Percentiles rank a stretch among this genome's conserved stretches.
These are phyloP conservation scores for Caenorhabditis afra DNA, from an alignment of 2,888 invertebrate genomes.

Conservation along the genomic window DNA sequence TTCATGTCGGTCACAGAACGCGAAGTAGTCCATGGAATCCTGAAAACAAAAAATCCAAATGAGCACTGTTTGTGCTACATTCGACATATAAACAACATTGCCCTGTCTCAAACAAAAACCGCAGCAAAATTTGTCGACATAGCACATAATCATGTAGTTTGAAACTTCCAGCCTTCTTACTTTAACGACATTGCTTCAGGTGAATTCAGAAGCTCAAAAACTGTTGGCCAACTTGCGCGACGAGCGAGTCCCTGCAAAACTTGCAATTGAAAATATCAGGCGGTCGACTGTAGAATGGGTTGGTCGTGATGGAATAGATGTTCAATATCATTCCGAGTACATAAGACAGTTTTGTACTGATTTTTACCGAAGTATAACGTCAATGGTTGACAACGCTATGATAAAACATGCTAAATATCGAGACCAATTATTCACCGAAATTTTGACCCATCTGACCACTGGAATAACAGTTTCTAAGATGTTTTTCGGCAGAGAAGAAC, in stretches of 20 bases:
- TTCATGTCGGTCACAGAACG: conserved; percentile 99
- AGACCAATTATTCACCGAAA: conserved; percentile 68
- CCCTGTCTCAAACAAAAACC: conserved; percentile 93
- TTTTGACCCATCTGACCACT: conserved; percentile 63
- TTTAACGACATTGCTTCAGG: conserved; percentile 84
- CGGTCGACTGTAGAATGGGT: conserved; percentile 97
- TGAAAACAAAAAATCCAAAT: conserved; percentile 91
- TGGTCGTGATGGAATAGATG: conserved; percentile 93
- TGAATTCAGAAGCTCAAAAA: conserved; percentile 94
- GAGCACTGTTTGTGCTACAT: conserved; percentile 94
- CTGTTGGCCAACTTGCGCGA: conserved; percentile 91
- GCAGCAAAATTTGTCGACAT: conserved; percentile 97
- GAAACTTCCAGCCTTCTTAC: not conserved
- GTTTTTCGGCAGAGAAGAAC: conserved; percentile 93
- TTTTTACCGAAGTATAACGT: conserved; percentile 75
- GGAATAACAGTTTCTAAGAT: conserved; percentile 63
- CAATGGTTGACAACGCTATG: conserved; percentile 76
- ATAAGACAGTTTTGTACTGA: conserved; percentile 75
- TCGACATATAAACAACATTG: conserved; percentile 94
- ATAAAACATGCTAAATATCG: conserved; percentile 74
- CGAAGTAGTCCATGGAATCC: conserved; percentile 95
- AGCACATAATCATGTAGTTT: conserved; percentile 81
- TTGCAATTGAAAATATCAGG: conserved; percentile 91
- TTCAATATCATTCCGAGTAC: conserved; percentile 88
- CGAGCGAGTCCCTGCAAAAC: conserved; percentile 90